Evolutionary conservation across 2,888 invertebrate genomes (phyloP), one percentile per base, ranked within the genome.

Genomic region (Coleophora deauratella): DNA sequence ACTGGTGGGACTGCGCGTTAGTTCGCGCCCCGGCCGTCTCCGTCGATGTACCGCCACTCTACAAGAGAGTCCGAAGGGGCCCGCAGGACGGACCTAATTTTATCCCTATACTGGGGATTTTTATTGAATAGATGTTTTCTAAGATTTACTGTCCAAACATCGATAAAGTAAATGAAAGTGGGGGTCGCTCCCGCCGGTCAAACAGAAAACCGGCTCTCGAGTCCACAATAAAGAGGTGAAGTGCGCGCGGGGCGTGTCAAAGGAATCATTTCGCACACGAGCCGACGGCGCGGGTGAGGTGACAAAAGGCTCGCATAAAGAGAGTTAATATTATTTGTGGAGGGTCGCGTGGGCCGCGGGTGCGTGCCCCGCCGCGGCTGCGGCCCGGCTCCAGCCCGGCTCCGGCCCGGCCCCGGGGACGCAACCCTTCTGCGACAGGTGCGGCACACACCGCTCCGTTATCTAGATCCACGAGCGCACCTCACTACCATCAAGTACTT

Each of bases 281-380:
- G 55, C 43, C n/a, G 47, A 21, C 11, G 12, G 10, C 11, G 33
- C 27, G 13, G 50, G 47, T 35, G 53, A 62, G 58, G 62, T 60
- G 67, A 66, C 70, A 66, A 68, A 58, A 64, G 57, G 56, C 57
- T 53, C 55, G 54, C 56, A 59, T 62, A 56, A 56, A 67, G 63
- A 65, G 68, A 77, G 69, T 72, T 75, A 72, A 76, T 70, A 71
- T 68, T 59, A 62, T 69, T 69, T 62, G 68, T 50, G 58, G 51
- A 58, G 64, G 61, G 66, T 47, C 35, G 47, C 37, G 45, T 27
- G 43, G 46, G 21, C 50, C 45, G 42, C 50, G 48, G 53, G 47
- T 41, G 15, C 11, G 33, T 32, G 45, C 43, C 57, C 51, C 55
- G 56, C 50, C 47, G 4, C 31, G 15, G 21, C 21, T n/a, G n/a